Evolutionary conservation across 2,888 invertebrate genomes (phyloP).

Genomic region (Celastrina argiolus): DNA sequence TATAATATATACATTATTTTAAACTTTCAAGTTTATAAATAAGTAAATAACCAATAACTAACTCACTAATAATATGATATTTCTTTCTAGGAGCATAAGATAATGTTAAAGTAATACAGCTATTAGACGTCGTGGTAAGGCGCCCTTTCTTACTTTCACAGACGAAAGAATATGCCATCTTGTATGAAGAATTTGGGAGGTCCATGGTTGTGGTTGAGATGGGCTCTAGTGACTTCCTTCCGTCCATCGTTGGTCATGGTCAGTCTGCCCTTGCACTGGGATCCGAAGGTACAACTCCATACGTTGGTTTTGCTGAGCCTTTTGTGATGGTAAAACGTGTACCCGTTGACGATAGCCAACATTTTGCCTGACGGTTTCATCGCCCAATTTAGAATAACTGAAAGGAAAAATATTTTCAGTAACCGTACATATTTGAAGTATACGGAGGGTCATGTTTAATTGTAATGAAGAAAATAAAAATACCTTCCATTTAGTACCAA

Average conservation of each 20-base stretch:
- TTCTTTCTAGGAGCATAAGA: no score
- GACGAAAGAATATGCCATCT: conserved; percentile 33
- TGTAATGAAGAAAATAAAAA: no score
- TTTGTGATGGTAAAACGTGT: conserved; percentile 39
- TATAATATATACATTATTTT: no score
- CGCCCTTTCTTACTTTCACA: conserved; percentile 23
- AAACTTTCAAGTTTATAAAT: no score
- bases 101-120: no score
- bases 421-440: not conserved
- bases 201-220: conserved; percentile 37
- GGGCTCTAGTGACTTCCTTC: conserved; percentile 28
- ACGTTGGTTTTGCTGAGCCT: conserved; percentile 30
- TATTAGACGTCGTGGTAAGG: no score
- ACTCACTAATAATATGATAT: no score
- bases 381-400: conserved; percentile 35
- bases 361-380: conserved; percentile 34
- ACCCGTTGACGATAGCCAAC: conserved; percentile 36
- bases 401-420: conserved; percentile 31
- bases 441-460: no score
- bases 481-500: no score
- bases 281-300: conserved; percentile 45
- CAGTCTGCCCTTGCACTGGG: conserved; percentile 40
- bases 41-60: no score
- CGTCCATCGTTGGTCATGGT: conserved; percentile 31
- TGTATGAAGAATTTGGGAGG: conserved; percentile 35